Percentiles rank a stretch among this genome's conserved stretches.
Conservation (phyloP, 2,888 invertebrate species). For the Notocelia uddmanniana region DNA sequence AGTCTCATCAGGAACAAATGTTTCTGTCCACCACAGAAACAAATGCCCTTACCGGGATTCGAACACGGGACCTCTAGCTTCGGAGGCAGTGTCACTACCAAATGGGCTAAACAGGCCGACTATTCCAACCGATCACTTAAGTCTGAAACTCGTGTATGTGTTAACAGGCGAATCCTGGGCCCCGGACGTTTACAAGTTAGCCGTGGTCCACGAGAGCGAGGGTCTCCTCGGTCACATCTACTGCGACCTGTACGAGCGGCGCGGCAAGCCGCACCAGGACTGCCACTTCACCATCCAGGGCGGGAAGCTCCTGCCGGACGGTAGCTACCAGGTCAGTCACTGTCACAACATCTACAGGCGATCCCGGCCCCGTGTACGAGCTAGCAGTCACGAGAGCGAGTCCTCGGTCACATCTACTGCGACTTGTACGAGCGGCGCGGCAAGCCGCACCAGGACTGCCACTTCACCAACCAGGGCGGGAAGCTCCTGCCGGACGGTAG, state of each 20-base stretch:
- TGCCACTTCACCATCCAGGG: slow-evolving; percentile 99
- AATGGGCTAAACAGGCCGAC: no score
- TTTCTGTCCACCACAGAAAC: no score
- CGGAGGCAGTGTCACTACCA: no score
- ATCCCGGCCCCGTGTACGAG: slow-evolving; percentile 97
- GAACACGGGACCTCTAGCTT: no score
- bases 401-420: slow-evolving; percentile 97
- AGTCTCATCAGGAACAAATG: no score
- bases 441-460: slow-evolving; percentile 99
- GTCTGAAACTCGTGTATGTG: slow-evolving; percentile 22
- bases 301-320: slow-evolving; percentile 91
- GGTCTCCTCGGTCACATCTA: slow-evolving; percentile 97
- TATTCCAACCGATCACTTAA: no score
- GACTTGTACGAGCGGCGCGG: slow-evolving; percentile 96
- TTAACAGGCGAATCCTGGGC: slow-evolving; percentile 93
- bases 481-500: slow-evolving; percentile 90
- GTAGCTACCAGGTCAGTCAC: no score
- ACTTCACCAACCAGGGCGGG: slow-evolving; percentile 99
- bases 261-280: slow-evolving; percentile 98
- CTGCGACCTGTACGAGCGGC: slow-evolving; percentile 97
- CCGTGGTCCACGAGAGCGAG: slow-evolving; percentile 93
- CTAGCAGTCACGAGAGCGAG: slow-evolving; percentile 94
- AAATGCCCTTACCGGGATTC: no score
- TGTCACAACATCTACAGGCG: no score
- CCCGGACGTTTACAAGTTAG: slow-evolving; percentile 95